Conservation (phyloP, 53 echinoderm and acorn worm genomes). For the Paracentrotus lividus region DNA sequence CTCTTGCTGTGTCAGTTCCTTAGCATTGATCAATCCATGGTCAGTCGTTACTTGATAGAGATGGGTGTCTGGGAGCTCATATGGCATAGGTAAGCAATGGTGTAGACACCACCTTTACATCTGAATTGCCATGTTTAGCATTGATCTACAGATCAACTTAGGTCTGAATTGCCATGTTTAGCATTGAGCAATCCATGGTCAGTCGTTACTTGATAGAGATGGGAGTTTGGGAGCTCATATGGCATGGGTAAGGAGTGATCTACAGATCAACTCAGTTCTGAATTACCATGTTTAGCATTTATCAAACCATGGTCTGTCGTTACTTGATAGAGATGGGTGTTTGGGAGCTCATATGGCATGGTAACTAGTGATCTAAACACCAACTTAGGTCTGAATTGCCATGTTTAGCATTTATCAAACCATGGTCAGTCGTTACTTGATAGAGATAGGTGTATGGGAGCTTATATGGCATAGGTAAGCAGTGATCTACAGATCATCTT, state of each 20-base stretch:
- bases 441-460: constrained; percentile 92
- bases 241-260: constrained; percentile 83
- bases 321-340: too few species aligned
- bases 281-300: too few species aligned
- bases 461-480: constrained; percentile 92
- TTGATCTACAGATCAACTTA: neutral
- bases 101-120: too few species aligned
- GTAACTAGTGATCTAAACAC: too few species aligned
- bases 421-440: constrained; percentile 82
- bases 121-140: constrained; percentile 45
- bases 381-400: too few species aligned
- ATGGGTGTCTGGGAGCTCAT: constrained; percentile 91
- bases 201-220: constrained; percentile 89
- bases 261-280: neutral
- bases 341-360: too few species aligned
- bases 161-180: too few species aligned
- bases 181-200: constrained; percentile 81
- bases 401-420: constrained; percentile 82
- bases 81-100: constrained; percentile 90
- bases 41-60: constrained; percentile 89
- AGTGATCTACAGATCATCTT: too few species aligned
- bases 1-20: constrained; percentile 91
- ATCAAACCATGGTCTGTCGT: too few species aligned
- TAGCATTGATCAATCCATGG: constrained; percentile 80
- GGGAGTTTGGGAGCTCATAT: constrained; percentile 91